phyloP scores from a whole-genome alignment of 2,797 vertebrate genomes.

The Mareca strepera region DNA sequence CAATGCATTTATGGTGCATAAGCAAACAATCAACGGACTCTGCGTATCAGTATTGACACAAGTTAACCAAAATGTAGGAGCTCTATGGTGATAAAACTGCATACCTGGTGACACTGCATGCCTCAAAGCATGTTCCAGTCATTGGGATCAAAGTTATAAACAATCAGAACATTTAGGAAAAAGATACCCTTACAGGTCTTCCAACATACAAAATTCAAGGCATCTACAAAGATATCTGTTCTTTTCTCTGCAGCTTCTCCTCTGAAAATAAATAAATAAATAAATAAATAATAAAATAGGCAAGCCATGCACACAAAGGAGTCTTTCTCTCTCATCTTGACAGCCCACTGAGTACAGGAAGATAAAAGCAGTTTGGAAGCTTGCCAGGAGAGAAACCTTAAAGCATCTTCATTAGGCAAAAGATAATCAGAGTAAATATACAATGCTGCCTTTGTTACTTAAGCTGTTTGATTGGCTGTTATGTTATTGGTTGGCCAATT shows the following conservation, averaged over 20 bases:
- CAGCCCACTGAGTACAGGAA: slow-evolving; percentile 53
- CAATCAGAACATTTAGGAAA: slow-evolving; percentile 14
- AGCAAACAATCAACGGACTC: background rate
- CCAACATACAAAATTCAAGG: slow-evolving; percentile 35
- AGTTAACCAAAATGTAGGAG: background rate
- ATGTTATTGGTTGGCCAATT: slow-evolving; percentile 48
- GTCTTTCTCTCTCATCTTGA: slow-evolving; percentile 59
- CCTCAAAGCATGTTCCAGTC: background rate
- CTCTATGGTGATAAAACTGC: background rate
- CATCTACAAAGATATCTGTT: slow-evolving; percentile 1
- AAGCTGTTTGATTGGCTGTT: slow-evolving; percentile 66
- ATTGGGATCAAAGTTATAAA: background rate
- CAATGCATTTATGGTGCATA: background rate
- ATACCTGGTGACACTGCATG: background rate
- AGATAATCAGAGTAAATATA: slow-evolving; percentile 74
- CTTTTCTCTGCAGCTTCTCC: background rate
- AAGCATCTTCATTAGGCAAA: slow-evolving; percentile 72
- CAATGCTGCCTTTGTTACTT: slow-evolving; percentile 68
- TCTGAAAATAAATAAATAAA: background rate
- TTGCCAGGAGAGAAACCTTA: slow-evolving; percentile 68
- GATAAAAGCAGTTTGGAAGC: slow-evolving; percentile 69
- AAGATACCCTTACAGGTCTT: background rate
- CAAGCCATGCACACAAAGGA: slow-evolving; percentile 42
- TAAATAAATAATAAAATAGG: too few relatives aligned
- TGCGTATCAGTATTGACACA: background rate